These are phyloP conservation scores for Rhineura floridana DNA, from an alignment of 2,113 vertebrate genomes.

Conservation along the genomic window DNA sequence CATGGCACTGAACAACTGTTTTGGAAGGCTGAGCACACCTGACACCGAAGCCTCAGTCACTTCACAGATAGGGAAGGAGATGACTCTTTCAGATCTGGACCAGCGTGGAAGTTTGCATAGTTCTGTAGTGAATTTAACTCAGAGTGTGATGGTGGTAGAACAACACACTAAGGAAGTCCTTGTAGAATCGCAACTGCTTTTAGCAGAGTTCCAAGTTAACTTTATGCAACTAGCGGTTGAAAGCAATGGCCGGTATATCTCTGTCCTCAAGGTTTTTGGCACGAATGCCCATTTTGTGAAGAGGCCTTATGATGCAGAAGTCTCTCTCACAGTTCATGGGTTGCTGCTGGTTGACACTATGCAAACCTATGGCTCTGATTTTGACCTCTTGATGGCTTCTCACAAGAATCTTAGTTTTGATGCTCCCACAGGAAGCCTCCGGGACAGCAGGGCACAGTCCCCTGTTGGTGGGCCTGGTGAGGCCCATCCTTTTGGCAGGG, in stretches of 20 bases:
- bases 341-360: conserved; percentile 94
- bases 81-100: conserved; percentile 85
- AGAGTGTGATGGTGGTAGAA: conserved; percentile 91
- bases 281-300: conserved; percentile 96
- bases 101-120: conserved; percentile 88
- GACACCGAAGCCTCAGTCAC: conserved; percentile 78
- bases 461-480: conserved; percentile 71
- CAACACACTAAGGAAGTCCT: conserved; percentile 94
- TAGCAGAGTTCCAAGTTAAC: conserved; percentile 95
- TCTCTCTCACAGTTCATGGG: conserved; percentile 94
- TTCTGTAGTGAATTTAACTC: conserved; percentile 90
- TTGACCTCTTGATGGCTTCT: conserved; percentile 96
- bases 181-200: conserved; percentile 92
- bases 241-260: conserved; percentile 93
- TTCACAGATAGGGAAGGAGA: conserved; percentile 82
- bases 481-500: background rate
- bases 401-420: conserved; percentile 97
- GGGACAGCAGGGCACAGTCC: conserved; percentile 89
- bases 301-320: conserved; percentile 92
- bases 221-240: conserved; percentile 97
- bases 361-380: conserved; percentile 95
- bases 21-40: conserved; percentile 80
- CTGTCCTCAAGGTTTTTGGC: conserved; percentile 96
- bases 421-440: conserved; percentile 90
- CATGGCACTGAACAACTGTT: conserved; percentile 88